phyloP scores from a whole-genome alignment of 2,797 vertebrate genomes.

The Centroberyx gerrardi region DNA sequence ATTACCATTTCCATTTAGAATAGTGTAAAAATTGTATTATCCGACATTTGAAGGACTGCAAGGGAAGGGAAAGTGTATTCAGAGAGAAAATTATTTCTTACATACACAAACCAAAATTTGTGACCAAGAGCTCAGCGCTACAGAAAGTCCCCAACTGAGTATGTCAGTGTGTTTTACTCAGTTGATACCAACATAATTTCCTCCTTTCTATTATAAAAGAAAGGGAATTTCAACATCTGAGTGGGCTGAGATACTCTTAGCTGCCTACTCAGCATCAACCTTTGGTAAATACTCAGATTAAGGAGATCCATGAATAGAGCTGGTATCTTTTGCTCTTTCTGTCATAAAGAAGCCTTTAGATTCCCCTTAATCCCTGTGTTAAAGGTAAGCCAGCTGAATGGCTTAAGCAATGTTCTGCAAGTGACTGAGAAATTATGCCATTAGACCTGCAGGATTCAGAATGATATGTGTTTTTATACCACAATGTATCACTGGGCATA shows the following conservation, averaged over 20 bases:
- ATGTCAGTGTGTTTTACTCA: slow-evolving; percentile 31
- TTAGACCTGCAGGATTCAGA: slow-evolving; percentile 70
- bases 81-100: slow-evolving; percentile 37
- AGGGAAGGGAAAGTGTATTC: slow-evolving; percentile 15
- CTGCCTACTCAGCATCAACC: slow-evolving; percentile 77
- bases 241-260: slow-evolving; percentile 71
- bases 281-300: slow-evolving; percentile 82
- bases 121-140: slow-evolving; percentile 45
- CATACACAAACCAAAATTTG: slow-evolving; percentile 32
- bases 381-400: slow-evolving; percentile 77
- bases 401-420: slow-evolving; percentile 79
- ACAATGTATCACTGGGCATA: slow-evolving; percentile 65
- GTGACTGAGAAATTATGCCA: slow-evolving; percentile 76
- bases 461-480: slow-evolving; percentile 65
- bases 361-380: slow-evolving; percentile 78
- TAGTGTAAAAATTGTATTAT: slow-evolving; percentile 33
- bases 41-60: slow-evolving; percentile 48
- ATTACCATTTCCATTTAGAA: slow-evolving; percentile 62
- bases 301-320: slow-evolving; percentile 70
- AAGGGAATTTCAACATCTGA: slow-evolving; percentile 67
- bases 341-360: slow-evolving; percentile 75
- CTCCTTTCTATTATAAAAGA: slow-evolving; percentile 53
- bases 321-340: slow-evolving; percentile 71
- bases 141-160: slow-evolving; percentile 44
- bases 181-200: slow-evolving; percentile 37